These are phyloP conservation scores for Peromyscus attwateri DNA, from an alignment of 2,797 vertebrate genomes.

Conservation along the genomic window DNA sequence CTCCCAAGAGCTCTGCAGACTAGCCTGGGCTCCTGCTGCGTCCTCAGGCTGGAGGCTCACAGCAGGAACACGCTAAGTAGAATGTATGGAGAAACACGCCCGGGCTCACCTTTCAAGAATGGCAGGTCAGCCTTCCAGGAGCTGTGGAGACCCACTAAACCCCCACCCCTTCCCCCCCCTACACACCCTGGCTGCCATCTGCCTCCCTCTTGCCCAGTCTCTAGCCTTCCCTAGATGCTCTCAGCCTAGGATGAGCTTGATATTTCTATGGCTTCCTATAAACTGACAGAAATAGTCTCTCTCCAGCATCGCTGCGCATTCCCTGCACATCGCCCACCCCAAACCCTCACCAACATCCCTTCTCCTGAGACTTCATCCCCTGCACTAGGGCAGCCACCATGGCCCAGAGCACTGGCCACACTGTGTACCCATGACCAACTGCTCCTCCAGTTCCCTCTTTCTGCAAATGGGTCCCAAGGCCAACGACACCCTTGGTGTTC, in stretches of 20 bases:
- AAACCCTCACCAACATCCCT: background rate
- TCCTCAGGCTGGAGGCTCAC: background rate
- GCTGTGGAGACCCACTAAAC: background rate
- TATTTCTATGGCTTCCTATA: background rate
- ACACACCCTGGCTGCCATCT: background rate
- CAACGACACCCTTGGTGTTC: background rate
- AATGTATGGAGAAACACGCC: background rate
- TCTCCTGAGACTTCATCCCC: background rate
- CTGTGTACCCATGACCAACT: background rate
- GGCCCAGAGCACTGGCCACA: background rate
- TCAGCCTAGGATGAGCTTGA: accelerated
- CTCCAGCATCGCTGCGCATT: background rate
- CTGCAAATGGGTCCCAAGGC: background rate
- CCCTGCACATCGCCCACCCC: background rate
- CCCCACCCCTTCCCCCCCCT: background rate
- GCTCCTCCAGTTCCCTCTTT: background rate
- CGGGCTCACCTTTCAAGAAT: background rate
- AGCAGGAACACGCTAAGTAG: background rate
- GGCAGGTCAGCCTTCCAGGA: background rate
- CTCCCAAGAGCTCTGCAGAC: background rate
- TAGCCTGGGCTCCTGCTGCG: background rate
- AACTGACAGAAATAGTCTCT: background rate
- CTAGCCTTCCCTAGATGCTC: background rate
- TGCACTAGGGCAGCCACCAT: no score
- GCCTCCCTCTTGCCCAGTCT: background rate